These are phyloP conservation scores for Chorisops tibialis DNA, from an alignment of 2,888 invertebrate genomes.

Conservation along the genomic window DNA sequence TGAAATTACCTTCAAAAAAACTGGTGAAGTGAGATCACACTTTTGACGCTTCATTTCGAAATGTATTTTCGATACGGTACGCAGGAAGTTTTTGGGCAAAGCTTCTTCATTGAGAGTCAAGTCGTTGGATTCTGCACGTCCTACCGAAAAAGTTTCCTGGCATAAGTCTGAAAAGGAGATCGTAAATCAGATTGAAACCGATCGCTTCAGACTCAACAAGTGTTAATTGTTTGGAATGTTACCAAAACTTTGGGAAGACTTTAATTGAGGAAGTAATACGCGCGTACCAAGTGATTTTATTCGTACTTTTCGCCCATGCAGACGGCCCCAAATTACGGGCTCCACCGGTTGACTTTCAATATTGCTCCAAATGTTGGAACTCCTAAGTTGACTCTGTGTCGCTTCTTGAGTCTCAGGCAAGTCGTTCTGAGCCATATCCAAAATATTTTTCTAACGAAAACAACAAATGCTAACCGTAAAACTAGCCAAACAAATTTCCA, in stretches of 20 bases:
- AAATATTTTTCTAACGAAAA: no score
- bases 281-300: constrained; percentile 50
- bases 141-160: constrained; percentile 51
- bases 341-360: constrained; percentile 50
- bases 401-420: constrained; percentile 38
- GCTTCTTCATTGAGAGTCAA: constrained; percentile 46
- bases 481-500: no score
- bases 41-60: constrained; percentile 52
- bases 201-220: no score
- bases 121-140: constrained; percentile 52
- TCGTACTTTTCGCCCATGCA: constrained; percentile 49
- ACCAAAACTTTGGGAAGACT: constrained; percentile 46
- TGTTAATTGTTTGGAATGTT: constrained; percentile 35
- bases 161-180: constrained; percentile 48
- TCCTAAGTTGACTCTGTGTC: constrained; percentile 47
- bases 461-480: no score
- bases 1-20: constrained; percentile 51
- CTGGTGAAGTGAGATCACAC: constrained; percentile 46
- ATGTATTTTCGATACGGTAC: constrained; percentile 55
- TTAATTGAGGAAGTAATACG: constrained; percentile 42
- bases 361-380: constrained; percentile 46
- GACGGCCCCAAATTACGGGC: constrained; percentile 48
- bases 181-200: not conserved
- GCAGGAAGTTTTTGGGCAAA: constrained; percentile 46
- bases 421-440: not conserved